These are phyloP conservation scores for Cabera pusaria DNA, from an alignment of 2,888 invertebrate species.

Conservation along the genomic window DNA sequence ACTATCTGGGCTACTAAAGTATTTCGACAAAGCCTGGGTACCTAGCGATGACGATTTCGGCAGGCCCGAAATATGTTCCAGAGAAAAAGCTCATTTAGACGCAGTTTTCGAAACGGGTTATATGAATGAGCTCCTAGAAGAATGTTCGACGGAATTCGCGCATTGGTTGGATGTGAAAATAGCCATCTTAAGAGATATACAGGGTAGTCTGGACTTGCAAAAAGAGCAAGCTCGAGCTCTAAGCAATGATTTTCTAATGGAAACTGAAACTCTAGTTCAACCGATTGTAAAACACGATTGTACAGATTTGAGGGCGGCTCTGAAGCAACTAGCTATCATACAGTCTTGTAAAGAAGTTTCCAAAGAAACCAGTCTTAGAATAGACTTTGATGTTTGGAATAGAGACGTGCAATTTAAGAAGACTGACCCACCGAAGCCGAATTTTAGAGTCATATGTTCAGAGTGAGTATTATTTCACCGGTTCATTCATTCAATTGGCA, in stretches of 20 bases:
- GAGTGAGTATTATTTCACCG: constrained; percentile 67
- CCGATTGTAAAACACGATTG: constrained; percentile 56
- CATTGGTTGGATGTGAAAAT: constrained; percentile 67
- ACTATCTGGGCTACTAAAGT: constrained; percentile 30
- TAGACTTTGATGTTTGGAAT: constrained; percentile 73
- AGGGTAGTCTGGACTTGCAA: constrained; percentile 31
- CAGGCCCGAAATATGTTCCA: constrained; percentile 50
- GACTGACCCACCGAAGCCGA: constrained; percentile 59
- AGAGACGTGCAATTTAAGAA: constrained; percentile 70
- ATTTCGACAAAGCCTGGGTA: constrained; percentile 54
- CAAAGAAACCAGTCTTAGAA: constrained; percentile 40
- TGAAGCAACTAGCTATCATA: constrained; percentile 64
- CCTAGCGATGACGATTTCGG: constrained; percentile 62
- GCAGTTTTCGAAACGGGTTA: constrained; percentile 46
- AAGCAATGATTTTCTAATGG: constrained; percentile 16
- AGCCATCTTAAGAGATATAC: constrained; percentile 52
- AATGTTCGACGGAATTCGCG: constrained; percentile 40
- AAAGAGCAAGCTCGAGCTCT: constrained; percentile 12
- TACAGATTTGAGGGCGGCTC: constrained; percentile 48
- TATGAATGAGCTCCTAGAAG: constrained; percentile 54
- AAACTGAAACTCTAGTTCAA: constrained; percentile 35
- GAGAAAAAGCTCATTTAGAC: constrained; percentile 37
- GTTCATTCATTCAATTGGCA: constrained; percentile 59
- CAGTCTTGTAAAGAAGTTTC: constrained; percentile 38
- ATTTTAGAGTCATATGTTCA: constrained; percentile 67